These are phyloP conservation scores for Onychomys leucogaster DNA, from an alignment of 2,797 vertebrate species.

Conservation along the genomic window DNA sequence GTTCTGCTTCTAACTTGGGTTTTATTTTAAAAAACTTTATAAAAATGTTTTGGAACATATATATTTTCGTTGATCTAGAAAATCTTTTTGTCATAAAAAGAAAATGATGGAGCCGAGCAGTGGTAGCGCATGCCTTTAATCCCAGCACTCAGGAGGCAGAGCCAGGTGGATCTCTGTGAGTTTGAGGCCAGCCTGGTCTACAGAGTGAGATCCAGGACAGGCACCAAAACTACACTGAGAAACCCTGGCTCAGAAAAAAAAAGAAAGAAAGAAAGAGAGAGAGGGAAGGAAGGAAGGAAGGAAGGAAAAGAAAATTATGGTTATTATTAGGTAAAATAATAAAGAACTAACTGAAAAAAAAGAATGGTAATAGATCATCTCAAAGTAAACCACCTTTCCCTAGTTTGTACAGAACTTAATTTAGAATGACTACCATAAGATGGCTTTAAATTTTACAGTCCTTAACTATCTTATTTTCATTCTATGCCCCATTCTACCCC, in stretches of 20 bases:
- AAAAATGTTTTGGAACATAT: conserved; percentile 37
- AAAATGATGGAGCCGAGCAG: conserved; percentile 8
- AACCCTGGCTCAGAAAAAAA: no score
- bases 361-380: background rate
- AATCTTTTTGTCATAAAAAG: conserved; percentile 49
- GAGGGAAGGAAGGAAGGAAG: no score
- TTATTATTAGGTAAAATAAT: conserved; percentile 27
- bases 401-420: conserved; percentile 6
- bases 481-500: background rate
- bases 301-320: background rate
- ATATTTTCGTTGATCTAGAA: conserved; percentile 60
- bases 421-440: background rate
- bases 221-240: no score
- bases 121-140: no score
- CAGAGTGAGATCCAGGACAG: no score
- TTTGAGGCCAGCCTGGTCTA: no score
- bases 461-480: conserved; percentile 19
- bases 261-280: no score
- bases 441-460: conserved; percentile 32
- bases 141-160: no score
- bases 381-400: background rate
- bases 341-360: background rate
- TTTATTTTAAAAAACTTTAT: background rate
- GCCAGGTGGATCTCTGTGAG: no score
- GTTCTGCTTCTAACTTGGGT: background rate